phyloP scores from a whole-genome alignment of 2,797 vertebrate genomes.

The Sebastes umbrosus region DNA sequence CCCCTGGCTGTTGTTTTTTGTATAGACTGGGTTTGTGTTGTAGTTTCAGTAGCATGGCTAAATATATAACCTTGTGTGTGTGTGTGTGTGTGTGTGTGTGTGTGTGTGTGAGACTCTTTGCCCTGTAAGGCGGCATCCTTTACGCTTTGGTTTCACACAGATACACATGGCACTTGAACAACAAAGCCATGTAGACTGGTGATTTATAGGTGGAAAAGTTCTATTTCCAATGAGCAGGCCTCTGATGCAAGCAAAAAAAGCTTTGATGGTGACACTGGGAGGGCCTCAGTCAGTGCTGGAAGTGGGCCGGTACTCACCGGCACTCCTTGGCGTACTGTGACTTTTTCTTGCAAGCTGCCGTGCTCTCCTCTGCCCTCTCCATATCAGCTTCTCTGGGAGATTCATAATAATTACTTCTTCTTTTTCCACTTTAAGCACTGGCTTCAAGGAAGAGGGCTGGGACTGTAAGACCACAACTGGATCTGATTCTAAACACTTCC shows the following conservation, averaged over 20 bases:
- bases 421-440: too few relatives aligned
- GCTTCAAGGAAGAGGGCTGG: neutral
- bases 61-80: neutral
- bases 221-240: conserved; percentile 7
- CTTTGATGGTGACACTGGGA: neutral
- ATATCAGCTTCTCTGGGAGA: too few relatives aligned
- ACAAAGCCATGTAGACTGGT: neutral
- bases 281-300: neutral
- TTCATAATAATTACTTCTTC: too few relatives aligned
- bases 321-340: too few relatives aligned
- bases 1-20: too few relatives aligned
- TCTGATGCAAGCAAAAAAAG: neutral
- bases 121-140: neutral
- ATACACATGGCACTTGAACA: neutral
- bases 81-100: too few relatives aligned
- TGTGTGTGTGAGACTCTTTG: too few relatives aligned
- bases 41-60: neutral
- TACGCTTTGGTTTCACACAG: neutral
- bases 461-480: neutral
- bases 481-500: neutral
- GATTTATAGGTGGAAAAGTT: conserved; percentile 22
- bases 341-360: too few relatives aligned
- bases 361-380: too few relatives aligned
- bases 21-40: neutral
- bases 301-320: too few relatives aligned